Percentiles rank a stretch among this genome's conserved stretches.
Conservation (phyloP, 2,888 invertebrate genomes). For the Nebria salina region DNA sequence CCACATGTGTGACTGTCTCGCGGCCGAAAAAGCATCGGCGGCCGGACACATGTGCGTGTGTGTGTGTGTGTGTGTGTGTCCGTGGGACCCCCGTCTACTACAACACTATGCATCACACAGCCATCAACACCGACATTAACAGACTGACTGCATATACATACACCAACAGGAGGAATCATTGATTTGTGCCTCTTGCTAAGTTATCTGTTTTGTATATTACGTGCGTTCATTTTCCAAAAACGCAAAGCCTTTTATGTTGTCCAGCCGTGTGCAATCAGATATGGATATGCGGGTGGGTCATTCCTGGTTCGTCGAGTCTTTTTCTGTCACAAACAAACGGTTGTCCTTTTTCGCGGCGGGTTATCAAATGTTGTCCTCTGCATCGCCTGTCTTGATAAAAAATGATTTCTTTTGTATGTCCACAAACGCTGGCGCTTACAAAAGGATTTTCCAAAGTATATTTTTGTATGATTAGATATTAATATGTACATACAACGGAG, state of each 20-base stretch:
- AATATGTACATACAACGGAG: no score
- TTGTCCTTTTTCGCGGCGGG: background rate
- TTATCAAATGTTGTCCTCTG: conserved; percentile 36
- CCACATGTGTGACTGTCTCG: conserved; percentile 1
- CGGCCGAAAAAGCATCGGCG: background rate
- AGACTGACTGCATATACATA: background rate
- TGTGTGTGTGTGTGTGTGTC: conserved; percentile 25
- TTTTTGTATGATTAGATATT: no score
- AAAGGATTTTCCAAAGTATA: background rate
- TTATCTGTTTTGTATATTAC: background rate
- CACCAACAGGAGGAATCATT: background rate
- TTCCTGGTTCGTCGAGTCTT: background rate
- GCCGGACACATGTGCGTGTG: conserved; percentile 40
- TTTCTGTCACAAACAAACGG: background rate
- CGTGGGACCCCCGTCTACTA: conserved; percentile 28
- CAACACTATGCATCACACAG: background rate
- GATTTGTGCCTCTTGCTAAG: background rate
- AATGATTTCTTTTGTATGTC: conserved; percentile 5
- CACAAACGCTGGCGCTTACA: background rate
- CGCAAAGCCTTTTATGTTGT: conserved; percentile 36
- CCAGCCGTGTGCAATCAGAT: conserved; percentile 42
- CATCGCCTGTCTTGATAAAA: conserved; percentile 34
- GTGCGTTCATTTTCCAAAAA: background rate
- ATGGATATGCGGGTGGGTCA: conserved; percentile 29
- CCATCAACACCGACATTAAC: conserved; percentile 2